A percentile compares a stretch with the other conserved stretches of the same genome.
phyloP scores from a whole-genome alignment of 2,797 vertebrate genomes.

The Sebastes trivittatus region DNA sequence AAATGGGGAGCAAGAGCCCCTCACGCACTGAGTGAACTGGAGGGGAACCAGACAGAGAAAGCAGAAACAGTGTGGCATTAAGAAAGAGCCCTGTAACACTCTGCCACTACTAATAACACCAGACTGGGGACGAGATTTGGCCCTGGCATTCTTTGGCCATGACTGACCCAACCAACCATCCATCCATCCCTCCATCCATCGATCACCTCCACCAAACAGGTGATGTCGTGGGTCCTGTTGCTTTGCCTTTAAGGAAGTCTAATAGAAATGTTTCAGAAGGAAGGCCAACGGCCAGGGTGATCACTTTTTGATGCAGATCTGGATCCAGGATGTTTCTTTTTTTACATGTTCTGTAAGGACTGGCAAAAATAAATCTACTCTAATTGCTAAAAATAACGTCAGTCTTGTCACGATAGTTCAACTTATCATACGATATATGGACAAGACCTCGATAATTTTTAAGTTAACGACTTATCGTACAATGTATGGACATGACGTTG shows the following conservation, averaged over 20 bases:
- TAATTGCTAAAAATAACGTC: neutral
- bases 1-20: constrained; percentile 64
- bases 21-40: constrained; percentile 55
- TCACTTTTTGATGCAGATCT: neutral
- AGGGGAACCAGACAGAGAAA: constrained; percentile 59
- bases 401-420: too few species aligned
- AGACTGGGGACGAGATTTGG: constrained; percentile 3
- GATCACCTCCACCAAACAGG: neutral
- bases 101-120: constrained; percentile 30
- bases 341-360: neutral
- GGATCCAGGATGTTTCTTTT: neutral
- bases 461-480: too few species aligned
- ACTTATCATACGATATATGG: too few species aligned
- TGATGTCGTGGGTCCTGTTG: neutral
- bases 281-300: neutral
- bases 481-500: too few species aligned
- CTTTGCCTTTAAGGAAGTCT: neutral
- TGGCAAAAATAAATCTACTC: neutral
- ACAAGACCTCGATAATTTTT: too few species aligned
- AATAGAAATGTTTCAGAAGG: neutral
- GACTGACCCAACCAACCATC: constrained; percentile 3
- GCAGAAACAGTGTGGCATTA: constrained; percentile 46
- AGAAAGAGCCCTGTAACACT: constrained; percentile 25
- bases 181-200: constrained; percentile 7
- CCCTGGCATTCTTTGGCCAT: neutral